These are phyloP conservation scores for Nasonovia ribisnigri DNA, from an alignment of 2,888 invertebrate genomes.

Conservation along the genomic window DNA sequence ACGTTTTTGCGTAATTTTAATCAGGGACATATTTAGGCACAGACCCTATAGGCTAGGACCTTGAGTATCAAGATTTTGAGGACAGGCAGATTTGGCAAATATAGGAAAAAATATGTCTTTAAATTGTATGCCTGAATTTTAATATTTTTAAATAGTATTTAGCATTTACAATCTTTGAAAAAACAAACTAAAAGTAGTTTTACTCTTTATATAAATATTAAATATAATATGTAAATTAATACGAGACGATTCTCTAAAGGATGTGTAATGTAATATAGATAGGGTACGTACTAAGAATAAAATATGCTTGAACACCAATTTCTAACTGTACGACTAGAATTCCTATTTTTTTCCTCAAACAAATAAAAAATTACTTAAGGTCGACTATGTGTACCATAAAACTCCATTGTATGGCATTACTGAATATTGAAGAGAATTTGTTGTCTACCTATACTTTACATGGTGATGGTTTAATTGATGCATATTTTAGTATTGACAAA, in stretches of 20 bases:
- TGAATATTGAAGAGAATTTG: not conserved
- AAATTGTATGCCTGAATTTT: not conserved
- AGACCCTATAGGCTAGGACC: too few species aligned
- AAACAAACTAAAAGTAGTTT: not conserved
- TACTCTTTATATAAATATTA: not conserved
- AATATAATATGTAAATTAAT: not conserved
- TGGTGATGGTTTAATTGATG: not conserved
- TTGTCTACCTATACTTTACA: not conserved
- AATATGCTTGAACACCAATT: not conserved
- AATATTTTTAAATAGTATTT: not conserved
- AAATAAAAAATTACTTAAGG: not conserved
- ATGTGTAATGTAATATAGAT: not conserved
- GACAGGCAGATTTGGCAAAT: not conserved
- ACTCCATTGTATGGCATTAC: not conserved
- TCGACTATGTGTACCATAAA: not conserved
- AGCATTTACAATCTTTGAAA: not conserved
- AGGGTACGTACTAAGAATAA: not conserved
- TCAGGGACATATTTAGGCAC: too few species aligned
- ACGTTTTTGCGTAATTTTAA: too few species aligned
- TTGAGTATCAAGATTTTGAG: not conserved
- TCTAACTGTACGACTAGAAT: not conserved
- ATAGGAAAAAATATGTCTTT: not conserved
- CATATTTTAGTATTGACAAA: not conserved
- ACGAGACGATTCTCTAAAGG: not conserved
- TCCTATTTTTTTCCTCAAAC: not conserved